These are phyloP conservation scores for Tetragonula carbonaria DNA, from an alignment of 2,888 invertebrate genomes.

Conservation along the genomic window DNA sequence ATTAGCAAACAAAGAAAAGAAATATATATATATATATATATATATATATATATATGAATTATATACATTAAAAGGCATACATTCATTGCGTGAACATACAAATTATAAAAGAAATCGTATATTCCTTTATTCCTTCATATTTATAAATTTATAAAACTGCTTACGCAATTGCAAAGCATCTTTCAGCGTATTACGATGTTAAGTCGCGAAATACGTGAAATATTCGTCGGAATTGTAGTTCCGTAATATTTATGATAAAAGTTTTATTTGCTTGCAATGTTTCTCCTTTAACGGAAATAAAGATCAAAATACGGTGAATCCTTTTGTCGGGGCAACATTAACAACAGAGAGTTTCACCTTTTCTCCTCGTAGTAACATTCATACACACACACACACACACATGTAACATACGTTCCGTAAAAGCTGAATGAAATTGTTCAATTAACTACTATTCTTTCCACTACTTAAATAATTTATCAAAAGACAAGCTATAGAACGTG, in stretches of 20 bases:
- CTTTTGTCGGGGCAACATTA: neutral
- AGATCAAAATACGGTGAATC: neutral
- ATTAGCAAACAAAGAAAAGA: too few relatives aligned
- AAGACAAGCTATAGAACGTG: neutral
- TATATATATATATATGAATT: too few relatives aligned
- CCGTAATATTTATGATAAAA: neutral
- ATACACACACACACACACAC: neutral
- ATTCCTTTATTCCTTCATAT: neutral
- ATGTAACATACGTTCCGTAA: neutral
- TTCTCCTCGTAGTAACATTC: neutral
- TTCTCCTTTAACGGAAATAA: neutral
- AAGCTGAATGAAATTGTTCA: conserved; percentile 7
- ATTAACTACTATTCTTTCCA: neutral
- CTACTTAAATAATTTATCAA: conserved; percentile 12
- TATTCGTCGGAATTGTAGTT: neutral
- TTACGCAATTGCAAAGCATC: neutral
- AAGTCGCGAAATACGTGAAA: neutral
- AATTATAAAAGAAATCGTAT: neutral
- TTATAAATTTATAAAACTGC: neutral
- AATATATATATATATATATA: too few relatives aligned
- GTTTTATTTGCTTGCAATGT: conserved; percentile 14
- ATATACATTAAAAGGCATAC: too few relatives aligned
- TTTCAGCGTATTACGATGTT: neutral
- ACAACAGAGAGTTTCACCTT: neutral
- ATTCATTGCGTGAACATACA: too few relatives aligned